Evolutionary conservation across 2,888 invertebrate species (phyloP).

Genomic region (Gasteruption jaculator): DNA sequence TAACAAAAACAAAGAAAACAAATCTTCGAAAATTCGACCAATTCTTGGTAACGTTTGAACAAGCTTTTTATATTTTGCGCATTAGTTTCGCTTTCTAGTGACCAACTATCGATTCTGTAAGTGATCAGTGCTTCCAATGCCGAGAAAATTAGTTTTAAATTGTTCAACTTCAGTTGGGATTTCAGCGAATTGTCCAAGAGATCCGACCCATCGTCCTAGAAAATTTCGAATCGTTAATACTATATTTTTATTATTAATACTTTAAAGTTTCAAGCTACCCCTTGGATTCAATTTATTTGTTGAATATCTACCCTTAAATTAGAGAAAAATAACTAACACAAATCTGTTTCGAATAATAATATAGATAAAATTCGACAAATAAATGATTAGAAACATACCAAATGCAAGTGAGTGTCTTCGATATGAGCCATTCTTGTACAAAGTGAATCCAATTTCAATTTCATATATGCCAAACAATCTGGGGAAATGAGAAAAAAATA

Average conservation of each 20-base stretch:
- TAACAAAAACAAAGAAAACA: no score
- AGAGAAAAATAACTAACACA: no score
- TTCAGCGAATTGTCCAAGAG: slow-evolving; percentile 59
- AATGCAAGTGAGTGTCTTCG: slow-evolving; percentile 55
- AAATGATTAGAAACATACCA: slow-evolving; percentile 53
- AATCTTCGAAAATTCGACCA: slow-evolving; percentile 62
- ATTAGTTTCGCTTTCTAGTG: slow-evolving; percentile 31
- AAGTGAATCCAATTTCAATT: slow-evolving; percentile 52
- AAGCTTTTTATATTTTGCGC: slow-evolving; percentile 55
- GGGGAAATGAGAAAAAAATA: slow-evolving; percentile 17
- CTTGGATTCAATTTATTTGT: no score
- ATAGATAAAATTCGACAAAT: neutral
- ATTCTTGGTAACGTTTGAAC: slow-evolving; percentile 56
- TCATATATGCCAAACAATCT: slow-evolving; percentile 49
- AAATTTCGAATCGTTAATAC: slow-evolving; percentile 4
- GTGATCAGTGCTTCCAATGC: slow-evolving; percentile 66
- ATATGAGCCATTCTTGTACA: slow-evolving; percentile 55
- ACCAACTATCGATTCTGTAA: slow-evolving; percentile 60
- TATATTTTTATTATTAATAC: no score
- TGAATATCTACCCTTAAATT: no score
- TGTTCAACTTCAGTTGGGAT: slow-evolving; percentile 60
- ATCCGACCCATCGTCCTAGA: slow-evolving; percentile 58
- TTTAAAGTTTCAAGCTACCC: no score
- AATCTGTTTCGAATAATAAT: no score
- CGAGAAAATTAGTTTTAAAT: slow-evolving; percentile 61